Evolutionary conservation across 2,113 vertebrate species (phyloP).

Genomic region (Pterocles burchelli): DNA sequence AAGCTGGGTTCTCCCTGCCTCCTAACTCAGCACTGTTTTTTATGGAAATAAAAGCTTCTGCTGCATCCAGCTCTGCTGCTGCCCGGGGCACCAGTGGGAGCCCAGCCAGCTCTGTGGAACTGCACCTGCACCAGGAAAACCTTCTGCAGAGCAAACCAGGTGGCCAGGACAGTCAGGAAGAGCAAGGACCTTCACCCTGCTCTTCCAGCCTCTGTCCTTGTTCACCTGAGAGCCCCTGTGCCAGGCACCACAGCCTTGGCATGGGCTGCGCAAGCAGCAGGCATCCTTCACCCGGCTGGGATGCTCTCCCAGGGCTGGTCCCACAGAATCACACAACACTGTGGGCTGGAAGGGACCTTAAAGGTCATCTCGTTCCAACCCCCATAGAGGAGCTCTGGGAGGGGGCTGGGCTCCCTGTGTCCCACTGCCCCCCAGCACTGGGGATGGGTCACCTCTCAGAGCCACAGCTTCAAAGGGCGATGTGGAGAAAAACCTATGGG

Average conservation of each 20-base stretch:
- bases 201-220: neutral
- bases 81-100: neutral
- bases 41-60: neutral
- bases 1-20: neutral
- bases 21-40: neutral
- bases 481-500: rapidly evolving
- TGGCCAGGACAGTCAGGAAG: neutral
- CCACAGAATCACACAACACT: too few species aligned
- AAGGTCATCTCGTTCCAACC: too few species aligned
- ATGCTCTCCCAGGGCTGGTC: neutral
- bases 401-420: neutral
- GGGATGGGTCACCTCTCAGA: neutral
- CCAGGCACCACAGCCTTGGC: neutral
- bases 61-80: neutral
- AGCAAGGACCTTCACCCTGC: neutral
- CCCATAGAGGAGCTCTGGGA: neutral
- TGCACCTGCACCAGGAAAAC: neutral
- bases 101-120: neutral
- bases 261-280: neutral
- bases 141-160: neutral
- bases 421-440: neutral
- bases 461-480: neutral
- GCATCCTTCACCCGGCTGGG: neutral
- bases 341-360: too few species aligned
- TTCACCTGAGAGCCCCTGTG: neutral